Percentiles rank a stretch among this genome's conserved stretches.
phyloP scores from a whole-genome alignment of 2,888 invertebrate genomes.

The Fissipunctia ypsillon region DNA sequence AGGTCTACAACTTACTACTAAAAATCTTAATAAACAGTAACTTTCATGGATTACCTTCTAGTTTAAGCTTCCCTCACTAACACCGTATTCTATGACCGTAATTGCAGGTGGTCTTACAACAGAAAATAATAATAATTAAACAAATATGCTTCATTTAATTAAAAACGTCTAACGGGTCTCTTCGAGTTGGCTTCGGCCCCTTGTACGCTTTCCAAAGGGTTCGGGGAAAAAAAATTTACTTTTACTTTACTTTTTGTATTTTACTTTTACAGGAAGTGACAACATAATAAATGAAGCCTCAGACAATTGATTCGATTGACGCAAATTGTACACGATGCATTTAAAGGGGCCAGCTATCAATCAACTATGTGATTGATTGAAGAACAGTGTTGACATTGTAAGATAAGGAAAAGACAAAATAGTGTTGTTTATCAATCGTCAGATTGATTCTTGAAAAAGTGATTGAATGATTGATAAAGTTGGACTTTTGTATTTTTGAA shows the following conservation, averaged over 20 bases:
- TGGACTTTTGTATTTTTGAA: slow-evolving; percentile 48
- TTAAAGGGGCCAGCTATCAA: slow-evolving; percentile 52
- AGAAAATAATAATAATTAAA: background rate
- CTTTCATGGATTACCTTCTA: too few species aligned
- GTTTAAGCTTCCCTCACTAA: too few species aligned
- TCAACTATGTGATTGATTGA: slow-evolving; percentile 32
- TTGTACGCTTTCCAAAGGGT: too few species aligned
- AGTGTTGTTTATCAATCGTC: slow-evolving; percentile 41
- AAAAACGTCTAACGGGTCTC: too few species aligned
- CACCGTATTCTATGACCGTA: background rate
- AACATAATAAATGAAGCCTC: slow-evolving; percentile 48
- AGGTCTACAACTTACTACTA: too few species aligned
- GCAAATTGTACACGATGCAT: slow-evolving; percentile 33
- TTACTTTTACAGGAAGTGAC: slow-evolving; percentile 46
- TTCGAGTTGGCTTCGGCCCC: too few species aligned
- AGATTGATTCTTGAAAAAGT: slow-evolving; percentile 21
- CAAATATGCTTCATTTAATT: too few species aligned
- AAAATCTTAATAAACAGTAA: too few species aligned
- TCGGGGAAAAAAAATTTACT: too few species aligned
- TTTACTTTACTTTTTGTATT: too few species aligned
- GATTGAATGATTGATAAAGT: slow-evolving; percentile 34
- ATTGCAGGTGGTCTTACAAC: background rate
- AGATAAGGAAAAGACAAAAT: slow-evolving; percentile 28
- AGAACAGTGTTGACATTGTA: slow-evolving; percentile 34
- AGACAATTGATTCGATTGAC: slow-evolving; percentile 45